Conservation (phyloP, 2,113 vertebrate genomes). For the Struthio camelus region DNA sequence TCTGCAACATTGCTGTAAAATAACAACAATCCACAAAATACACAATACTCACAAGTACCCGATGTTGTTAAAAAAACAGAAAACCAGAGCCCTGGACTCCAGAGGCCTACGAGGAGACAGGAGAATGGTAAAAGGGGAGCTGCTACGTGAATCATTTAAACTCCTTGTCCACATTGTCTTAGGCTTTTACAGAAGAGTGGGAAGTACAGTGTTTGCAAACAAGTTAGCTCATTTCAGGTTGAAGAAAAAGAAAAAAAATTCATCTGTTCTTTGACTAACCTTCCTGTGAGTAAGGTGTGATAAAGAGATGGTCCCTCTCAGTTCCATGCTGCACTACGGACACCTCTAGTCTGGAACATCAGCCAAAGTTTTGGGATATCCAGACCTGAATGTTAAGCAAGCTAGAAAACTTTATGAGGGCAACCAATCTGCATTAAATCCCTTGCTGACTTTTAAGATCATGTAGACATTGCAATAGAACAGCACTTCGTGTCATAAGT, state of each 20-base stretch:
- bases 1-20: not conserved
- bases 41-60: not conserved
- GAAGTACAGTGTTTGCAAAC: not conserved
- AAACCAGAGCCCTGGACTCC: not conserved
- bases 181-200: not conserved
- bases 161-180: not conserved
- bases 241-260: not conserved
- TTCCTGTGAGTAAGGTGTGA: not conserved
- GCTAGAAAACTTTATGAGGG: not conserved
- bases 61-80: not conserved
- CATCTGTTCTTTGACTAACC: not conserved
- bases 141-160: rapidly evolving
- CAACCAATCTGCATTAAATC: not conserved
- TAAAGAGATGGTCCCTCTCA: not conserved
- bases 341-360: not conserved
- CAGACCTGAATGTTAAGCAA: not conserved
- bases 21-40: not conserved
- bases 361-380: not conserved
- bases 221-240: not conserved
- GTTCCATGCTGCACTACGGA: not conserved
- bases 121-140: not conserved
- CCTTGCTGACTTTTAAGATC: not conserved
- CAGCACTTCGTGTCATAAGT: not conserved
- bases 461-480: not conserved
- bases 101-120: not conserved